Conservation (phyloP, 2,888 invertebrate species). For the Tachina lurida region DNA sequence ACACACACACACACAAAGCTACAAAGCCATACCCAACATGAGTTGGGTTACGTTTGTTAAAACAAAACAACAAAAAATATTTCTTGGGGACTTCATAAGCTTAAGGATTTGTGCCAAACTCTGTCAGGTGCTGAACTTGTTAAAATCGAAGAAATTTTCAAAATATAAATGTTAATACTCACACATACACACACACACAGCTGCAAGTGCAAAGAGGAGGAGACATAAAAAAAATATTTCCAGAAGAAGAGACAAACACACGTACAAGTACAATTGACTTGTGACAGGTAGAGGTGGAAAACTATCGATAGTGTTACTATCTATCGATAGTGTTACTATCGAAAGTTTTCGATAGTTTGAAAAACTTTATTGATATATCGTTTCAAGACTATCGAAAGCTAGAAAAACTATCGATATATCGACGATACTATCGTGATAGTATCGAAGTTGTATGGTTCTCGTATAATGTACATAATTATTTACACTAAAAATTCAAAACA, state of each 20-base stretch:
- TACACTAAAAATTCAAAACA: too few relatives aligned
- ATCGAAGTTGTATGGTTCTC: too few relatives aligned
- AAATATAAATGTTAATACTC: slow-evolving; percentile 28
- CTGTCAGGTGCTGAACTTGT: slow-evolving; percentile 69
- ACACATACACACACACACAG: neutral
- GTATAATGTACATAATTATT: too few relatives aligned
- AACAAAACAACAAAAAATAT: slow-evolving; percentile 15
- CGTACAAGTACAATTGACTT: slow-evolving; percentile 63
- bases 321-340: too few relatives aligned
- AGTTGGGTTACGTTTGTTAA: slow-evolving; percentile 12
- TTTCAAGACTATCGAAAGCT: too few relatives aligned
- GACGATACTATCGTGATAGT: too few relatives aligned
- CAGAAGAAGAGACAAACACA: slow-evolving; percentile 17
- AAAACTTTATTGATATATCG: too few relatives aligned
- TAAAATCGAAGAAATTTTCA: slow-evolving; percentile 64
- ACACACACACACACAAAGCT: too few relatives aligned
- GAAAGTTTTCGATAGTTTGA: too few relatives aligned
- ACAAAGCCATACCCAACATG: neutral
- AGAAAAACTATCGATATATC: too few relatives aligned
- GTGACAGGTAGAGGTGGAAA: too few relatives aligned
- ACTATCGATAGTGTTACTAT: too few relatives aligned
- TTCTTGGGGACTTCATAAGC: slow-evolving; percentile 57
- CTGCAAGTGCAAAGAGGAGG: neutral
- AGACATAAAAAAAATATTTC: slow-evolving; percentile 2
- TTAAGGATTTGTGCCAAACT: slow-evolving; percentile 70